Conservation (phyloP, 2,797 vertebrate genomes). For the Poecile montanus region DNA sequence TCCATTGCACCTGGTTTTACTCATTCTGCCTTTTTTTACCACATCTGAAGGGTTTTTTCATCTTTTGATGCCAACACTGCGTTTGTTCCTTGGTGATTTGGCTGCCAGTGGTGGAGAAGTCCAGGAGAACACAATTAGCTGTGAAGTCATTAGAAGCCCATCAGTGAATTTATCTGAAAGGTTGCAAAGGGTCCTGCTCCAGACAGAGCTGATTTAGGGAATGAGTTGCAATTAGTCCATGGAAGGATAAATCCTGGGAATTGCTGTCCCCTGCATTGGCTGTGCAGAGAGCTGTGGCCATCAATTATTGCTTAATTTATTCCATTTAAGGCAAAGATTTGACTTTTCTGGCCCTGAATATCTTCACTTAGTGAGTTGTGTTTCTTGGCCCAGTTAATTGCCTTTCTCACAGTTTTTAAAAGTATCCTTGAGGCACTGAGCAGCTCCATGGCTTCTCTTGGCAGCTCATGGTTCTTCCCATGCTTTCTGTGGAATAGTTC, state of each 20-base stretch:
- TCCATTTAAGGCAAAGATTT: background rate
- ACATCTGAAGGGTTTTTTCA: background rate
- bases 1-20: rapidly evolving
- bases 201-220: background rate
- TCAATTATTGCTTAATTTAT: slow-evolving; percentile 4
- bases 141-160: background rate
- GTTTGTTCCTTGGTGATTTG: background rate
- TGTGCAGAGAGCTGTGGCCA: background rate
- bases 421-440: background rate
- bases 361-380: background rate
- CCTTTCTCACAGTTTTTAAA: background rate
- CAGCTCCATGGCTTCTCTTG: background rate
- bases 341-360: background rate
- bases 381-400: background rate
- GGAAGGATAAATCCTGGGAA: background rate
- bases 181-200: background rate
- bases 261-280: background rate
- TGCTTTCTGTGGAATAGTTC: background rate
- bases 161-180: background rate
- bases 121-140: background rate
- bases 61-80: background rate
- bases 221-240: background rate
- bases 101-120: background rate
- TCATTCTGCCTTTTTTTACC: background rate
- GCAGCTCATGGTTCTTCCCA: background rate